phyloP scores from a whole-genome alignment of 2,113 vertebrate genomes.

The Platichthys flesus region DNA sequence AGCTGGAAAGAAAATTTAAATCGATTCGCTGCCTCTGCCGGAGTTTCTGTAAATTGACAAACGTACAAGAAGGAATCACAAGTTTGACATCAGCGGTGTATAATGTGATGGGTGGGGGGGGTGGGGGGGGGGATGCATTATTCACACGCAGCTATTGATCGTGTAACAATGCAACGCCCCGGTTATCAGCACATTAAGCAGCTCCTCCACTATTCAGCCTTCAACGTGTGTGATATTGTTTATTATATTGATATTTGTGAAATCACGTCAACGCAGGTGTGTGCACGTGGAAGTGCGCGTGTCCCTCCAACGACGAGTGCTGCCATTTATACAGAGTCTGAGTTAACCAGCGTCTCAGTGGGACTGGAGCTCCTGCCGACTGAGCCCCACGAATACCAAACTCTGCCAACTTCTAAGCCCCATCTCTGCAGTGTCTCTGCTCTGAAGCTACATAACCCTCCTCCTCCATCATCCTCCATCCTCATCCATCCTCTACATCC shows the following conservation, averaged over 20 bases:
- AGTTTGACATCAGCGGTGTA: constrained; percentile 59
- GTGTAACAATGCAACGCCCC: constrained; percentile 37
- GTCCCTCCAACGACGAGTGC: constrained; percentile 20
- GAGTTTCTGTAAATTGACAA: constrained; percentile 56
- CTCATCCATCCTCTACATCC: no score
- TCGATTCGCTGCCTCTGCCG: constrained; percentile 45
- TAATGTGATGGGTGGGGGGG: constrained; percentile 53
- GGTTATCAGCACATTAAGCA: constrained; percentile 39
- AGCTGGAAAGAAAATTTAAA: constrained; percentile 43
- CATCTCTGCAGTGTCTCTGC: constrained; percentile 35
- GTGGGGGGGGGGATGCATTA: constrained; percentile 41
- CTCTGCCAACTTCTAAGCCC: constrained; percentile 67
- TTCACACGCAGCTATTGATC: constrained; percentile 64
- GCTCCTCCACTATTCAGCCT: neutral
- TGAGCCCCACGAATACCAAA: constrained; percentile 69
- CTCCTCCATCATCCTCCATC: constrained; percentile 18
- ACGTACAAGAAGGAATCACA: constrained; percentile 59
- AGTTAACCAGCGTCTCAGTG: constrained; percentile 55
- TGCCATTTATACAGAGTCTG: constrained; percentile 37
- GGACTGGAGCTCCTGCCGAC: constrained; percentile 62
- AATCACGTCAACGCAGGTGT: neutral
- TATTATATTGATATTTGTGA: neutral
- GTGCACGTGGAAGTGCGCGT: neutral
- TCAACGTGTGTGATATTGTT: neutral
- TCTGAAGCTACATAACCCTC: constrained; percentile 58